Conservation (phyloP, 2,113 vertebrate genomes). For the Rhabdomys dilectus region DNA sequence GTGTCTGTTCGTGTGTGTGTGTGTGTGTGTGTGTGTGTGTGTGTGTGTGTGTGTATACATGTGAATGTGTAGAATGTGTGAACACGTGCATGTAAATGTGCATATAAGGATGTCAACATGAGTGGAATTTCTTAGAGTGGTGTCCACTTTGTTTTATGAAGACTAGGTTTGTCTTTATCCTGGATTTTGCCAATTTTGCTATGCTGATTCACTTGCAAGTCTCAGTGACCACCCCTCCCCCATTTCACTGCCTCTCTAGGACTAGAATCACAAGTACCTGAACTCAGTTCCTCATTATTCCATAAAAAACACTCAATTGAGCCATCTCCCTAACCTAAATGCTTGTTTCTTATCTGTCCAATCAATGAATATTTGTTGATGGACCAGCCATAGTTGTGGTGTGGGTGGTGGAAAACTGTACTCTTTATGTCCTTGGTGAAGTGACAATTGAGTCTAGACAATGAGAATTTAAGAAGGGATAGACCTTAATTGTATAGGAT, state of each 20-base stretch:
- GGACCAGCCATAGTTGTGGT: not conserved
- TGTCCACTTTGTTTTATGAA: not conserved
- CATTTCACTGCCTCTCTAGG: not conserved
- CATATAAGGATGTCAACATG: too few species aligned
- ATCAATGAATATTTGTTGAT: not conserved
- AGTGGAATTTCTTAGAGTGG: not conserved
- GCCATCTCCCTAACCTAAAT: not conserved
- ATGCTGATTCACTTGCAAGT: not conserved
- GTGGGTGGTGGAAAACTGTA: not conserved
- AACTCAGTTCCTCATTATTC: not conserved
- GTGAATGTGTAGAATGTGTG: not conserved
- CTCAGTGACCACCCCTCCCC: rapidly evolving
- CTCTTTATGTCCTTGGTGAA: not conserved
- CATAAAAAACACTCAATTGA: not conserved
- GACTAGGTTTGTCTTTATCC: not conserved
- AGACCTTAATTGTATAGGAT: not conserved
- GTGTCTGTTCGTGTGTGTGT: not conserved
- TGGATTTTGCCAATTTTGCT: too few species aligned
- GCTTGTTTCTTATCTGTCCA: not conserved
- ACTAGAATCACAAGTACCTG: not conserved
- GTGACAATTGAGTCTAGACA: too few species aligned
- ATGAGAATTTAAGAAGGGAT: not conserved
- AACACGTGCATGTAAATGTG: not conserved
- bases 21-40: too few species aligned
- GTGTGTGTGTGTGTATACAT: not conserved